A percentile compares a stretch with the other conserved stretches of the same genome.
These are phyloP conservation scores for Pegea sp. DNA, from an alignment of 23 tunicate genomes.

Conservation along the genomic window DNA sequence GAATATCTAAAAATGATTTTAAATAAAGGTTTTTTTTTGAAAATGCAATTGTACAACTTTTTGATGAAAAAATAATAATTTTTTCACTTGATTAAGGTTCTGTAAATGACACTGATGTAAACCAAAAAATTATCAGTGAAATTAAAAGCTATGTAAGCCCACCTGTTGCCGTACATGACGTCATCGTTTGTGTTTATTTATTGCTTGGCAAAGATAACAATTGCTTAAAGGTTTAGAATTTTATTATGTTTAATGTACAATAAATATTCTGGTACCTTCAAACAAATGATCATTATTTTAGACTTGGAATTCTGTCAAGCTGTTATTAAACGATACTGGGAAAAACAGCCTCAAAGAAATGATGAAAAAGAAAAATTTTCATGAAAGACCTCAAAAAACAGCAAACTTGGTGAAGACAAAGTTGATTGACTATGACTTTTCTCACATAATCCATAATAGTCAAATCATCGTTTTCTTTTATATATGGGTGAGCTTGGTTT, in stretches of 20 bases:
- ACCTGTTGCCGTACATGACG: conserved; percentile 53
- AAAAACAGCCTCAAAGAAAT: conserved; percentile 11
- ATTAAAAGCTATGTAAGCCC: conserved; percentile 55
- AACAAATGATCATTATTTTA: too few species aligned
- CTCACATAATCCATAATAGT: conserved; percentile 18
- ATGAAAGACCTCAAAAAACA: conserved; percentile 2
- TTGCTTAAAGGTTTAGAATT: too few species aligned
- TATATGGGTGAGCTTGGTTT: conserved; percentile 53
- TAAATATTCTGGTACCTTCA: too few species aligned
- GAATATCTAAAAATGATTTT: too few species aligned
- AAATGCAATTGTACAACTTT: too few species aligned
- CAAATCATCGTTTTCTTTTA: conserved; percentile 36
- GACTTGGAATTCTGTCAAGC: conserved; percentile 32
- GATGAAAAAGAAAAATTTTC: conserved; percentile 4
- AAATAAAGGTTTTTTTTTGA: too few species aligned
- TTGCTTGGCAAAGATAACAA: too few species aligned
- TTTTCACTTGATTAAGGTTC: too few species aligned
- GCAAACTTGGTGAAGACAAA: conserved; percentile 5
- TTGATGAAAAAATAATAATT: too few species aligned
- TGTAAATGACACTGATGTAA: too few species aligned
- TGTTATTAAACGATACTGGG: conserved; percentile 13
- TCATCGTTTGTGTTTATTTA: conserved; percentile 69
- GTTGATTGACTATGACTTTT: conserved; percentile 18
- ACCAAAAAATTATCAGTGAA: conserved; percentile 29
- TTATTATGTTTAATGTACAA: too few species aligned